A percentile compares a stretch with the other conserved stretches of the same genome.
phyloP scores from a whole-genome alignment of 2,113 vertebrate genomes.

The Crocuta crocuta region DNA sequence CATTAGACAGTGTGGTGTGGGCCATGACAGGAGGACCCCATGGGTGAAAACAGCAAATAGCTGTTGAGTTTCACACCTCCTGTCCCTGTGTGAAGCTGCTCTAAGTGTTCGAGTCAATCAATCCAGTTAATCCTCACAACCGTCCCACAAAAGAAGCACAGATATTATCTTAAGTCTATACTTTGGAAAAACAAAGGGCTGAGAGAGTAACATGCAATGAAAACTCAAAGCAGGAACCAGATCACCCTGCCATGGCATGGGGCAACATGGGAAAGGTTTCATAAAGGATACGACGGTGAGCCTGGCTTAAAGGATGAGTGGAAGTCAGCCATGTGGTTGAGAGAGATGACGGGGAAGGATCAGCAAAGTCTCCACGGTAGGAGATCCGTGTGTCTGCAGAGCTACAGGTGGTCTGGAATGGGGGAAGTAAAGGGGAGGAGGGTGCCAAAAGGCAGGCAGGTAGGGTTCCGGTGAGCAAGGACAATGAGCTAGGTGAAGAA shows the following conservation, averaged over 20 bases:
- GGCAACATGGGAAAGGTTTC: neutral
- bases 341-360: rapidly evolving
- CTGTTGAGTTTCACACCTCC: neutral
- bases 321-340: neutral
- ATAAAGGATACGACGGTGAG: neutral
- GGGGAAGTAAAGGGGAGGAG: neutral
- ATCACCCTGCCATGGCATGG: too few relatives aligned
- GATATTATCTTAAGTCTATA: neutral
- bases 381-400: neutral
- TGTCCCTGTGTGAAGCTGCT: neutral
- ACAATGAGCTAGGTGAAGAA: neutral
- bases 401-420: neutral
- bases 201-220: neutral
- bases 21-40: neutral
- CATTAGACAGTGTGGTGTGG: neutral
- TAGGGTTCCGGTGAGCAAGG: neutral
- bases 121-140: neutral
- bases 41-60: neutral
- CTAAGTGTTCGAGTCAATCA: neutral
- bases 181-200: neutral
- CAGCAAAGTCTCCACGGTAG: neutral
- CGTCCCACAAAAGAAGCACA: neutral
- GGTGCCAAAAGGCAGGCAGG: neutral
- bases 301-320: neutral
- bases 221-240: neutral